Evolutionary conservation across 2,797 vertebrate genomes (phyloP).

Genomic region (Hydrolagus colliei): DNA sequence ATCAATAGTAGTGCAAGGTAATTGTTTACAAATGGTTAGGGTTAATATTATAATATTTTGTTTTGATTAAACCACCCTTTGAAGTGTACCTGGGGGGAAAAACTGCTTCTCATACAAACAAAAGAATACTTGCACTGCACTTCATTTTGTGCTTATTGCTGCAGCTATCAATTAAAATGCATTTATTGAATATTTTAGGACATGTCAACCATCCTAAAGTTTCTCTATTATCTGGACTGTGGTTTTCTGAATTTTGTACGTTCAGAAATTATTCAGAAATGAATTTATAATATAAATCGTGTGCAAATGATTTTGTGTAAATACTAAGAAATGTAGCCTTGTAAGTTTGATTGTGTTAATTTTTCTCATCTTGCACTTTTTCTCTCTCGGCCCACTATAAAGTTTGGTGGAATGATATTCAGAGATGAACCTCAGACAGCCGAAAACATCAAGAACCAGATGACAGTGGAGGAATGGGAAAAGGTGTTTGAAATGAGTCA

Average conservation of each 20-base stretch:
- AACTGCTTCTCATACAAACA: no score
- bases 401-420: conserved; percentile 51
- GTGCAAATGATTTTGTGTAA: background rate
- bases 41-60: no score
- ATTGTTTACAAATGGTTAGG: no score
- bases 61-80: no score
- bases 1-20: no score
- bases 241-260: background rate
- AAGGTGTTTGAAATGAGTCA: conserved; percentile 99
- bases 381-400: background rate
- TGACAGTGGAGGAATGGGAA: conserved; percentile 96
- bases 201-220: no score
- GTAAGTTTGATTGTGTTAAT: background rate
- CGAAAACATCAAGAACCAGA: conserved; percentile 58
- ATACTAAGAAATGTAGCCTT: background rate
- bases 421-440: conserved; percentile 46
- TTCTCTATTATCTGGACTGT: background rate
- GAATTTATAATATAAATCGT: background rate
- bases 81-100: no score
- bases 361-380: background rate
- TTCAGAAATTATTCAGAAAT: background rate
- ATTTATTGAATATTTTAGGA: no score
- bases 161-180: no score
- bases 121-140: no score
- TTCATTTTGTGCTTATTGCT: no score